phyloP scores from a whole-genome alignment of 2,797 vertebrate species.

The Prionace glauca region DNA sequence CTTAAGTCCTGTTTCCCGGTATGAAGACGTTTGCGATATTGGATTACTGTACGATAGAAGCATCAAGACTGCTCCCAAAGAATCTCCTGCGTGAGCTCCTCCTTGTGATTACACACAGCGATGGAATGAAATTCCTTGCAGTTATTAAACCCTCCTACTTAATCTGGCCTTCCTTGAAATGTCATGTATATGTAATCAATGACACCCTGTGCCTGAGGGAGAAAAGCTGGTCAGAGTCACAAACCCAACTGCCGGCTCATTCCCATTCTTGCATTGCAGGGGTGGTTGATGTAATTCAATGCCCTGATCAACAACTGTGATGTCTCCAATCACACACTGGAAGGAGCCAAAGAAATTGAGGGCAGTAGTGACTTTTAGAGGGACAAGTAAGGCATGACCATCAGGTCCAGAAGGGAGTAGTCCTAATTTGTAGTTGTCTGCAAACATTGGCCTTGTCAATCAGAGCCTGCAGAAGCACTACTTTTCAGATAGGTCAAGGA shows the following conservation, averaged over 20 bases:
- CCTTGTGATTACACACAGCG: not conserved
- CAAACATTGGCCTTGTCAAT: too few species aligned
- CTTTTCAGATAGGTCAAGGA: too few species aligned
- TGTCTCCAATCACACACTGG: not conserved
- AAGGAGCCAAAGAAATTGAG: slow-evolving; percentile 3
- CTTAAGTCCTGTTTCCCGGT: not conserved
- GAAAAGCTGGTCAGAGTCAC: not conserved
- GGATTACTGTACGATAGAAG: not conserved
- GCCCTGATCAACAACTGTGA: not conserved
- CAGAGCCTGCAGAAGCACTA: too few species aligned
- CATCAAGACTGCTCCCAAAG: not conserved
- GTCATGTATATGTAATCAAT: not conserved
- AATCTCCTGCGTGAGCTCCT: not conserved
- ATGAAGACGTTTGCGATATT: not conserved
- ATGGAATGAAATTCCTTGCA: not conserved
- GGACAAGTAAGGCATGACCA: too few species aligned
- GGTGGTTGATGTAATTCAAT: not conserved
- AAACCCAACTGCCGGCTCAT: not conserved
- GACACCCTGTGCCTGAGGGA: too few species aligned
- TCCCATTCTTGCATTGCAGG: not conserved
- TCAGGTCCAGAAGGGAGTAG: too few species aligned
- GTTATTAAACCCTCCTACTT: not conserved
- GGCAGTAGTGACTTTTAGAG: too few species aligned
- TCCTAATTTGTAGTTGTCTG: too few species aligned
- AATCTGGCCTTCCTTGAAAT: not conserved